Conservation (phyloP, 2,888 invertebrate species). For the Tetragnatha montana region DNA sequence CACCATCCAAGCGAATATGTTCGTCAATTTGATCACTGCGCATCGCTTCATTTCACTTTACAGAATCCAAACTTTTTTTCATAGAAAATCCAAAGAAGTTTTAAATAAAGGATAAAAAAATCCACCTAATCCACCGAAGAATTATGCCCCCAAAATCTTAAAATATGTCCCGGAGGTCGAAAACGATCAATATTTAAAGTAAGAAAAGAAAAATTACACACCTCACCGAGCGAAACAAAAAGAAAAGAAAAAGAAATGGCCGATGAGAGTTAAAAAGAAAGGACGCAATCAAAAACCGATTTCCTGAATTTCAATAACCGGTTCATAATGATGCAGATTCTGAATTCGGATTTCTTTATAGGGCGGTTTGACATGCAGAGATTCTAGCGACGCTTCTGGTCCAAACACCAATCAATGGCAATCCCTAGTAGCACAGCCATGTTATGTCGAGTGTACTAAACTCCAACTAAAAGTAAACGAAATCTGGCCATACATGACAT, state of each 20-base stretch:
- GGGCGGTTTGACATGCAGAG: slow-evolving; percentile 37
- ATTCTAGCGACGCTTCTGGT: no score
- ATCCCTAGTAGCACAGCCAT: no score
- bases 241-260: slow-evolving; percentile 20
- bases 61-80: background rate
- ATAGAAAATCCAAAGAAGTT: background rate
- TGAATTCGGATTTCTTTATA: background rate
- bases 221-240: slow-evolving; percentile 15
- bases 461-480: no score
- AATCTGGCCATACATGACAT: no score
- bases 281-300: slow-evolving; percentile 58
- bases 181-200: slow-evolving; percentile 33
- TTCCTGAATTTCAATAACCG: slow-evolving; percentile 58
- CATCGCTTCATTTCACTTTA: background rate
- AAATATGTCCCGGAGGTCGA: slow-evolving; percentile 24
- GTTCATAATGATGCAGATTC: slow-evolving; percentile 48
- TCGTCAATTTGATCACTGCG: background rate
- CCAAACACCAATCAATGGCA: no score
- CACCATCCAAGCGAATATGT: slow-evolving; percentile 10
- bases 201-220: slow-evolving; percentile 42
- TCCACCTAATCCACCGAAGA: background rate
- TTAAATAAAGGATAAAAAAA: background rate
- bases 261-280: background rate
- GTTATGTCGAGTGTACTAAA: no score
- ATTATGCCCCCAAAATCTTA: slow-evolving; percentile 27